These are phyloP conservation scores for Sebastes paucispinis DNA, from an alignment of 2,797 vertebrate species.

Conservation along the genomic window DNA sequence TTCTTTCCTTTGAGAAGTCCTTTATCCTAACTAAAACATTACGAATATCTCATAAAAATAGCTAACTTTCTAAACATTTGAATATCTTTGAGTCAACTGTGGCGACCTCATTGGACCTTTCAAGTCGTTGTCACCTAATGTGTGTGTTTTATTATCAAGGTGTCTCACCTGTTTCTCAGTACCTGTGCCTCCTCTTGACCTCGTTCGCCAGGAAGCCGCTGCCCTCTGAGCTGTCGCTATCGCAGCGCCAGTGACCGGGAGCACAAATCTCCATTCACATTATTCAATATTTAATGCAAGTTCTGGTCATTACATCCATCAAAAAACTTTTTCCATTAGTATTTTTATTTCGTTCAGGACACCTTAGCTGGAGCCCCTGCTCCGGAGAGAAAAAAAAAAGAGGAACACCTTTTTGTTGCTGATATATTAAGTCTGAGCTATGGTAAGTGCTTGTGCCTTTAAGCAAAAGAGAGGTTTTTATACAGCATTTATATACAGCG, in stretches of 20 bases:
- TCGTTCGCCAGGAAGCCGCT: slow-evolving; percentile 33
- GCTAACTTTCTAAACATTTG: not conserved
- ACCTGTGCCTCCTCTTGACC: slow-evolving; percentile 57
- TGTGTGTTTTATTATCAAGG: not conserved
- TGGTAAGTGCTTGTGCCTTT: slow-evolving; percentile 83
- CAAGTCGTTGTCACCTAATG: not conserved
- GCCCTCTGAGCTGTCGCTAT: not conserved
- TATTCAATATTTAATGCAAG: slow-evolving; percentile 6
- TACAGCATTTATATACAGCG: slow-evolving; percentile 89
- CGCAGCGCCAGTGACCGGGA: slow-evolving; percentile 8
- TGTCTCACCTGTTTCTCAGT: slow-evolving; percentile 36
- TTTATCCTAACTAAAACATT: not conserved
- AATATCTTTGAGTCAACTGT: not conserved
- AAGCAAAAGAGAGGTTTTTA: slow-evolving; percentile 83
- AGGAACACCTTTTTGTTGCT: slow-evolving; percentile 78
- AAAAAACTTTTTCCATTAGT: slow-evolving; percentile 76
- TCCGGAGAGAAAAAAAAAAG: slow-evolving; percentile 55
- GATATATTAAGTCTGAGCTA: slow-evolving; percentile 84
- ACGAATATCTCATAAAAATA: not conserved
- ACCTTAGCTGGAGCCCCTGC: slow-evolving; percentile 76
- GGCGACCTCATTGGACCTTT: not conserved
- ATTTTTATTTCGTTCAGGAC: slow-evolving; percentile 81
- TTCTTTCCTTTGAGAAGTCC: not conserved
- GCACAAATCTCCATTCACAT: not conserved
- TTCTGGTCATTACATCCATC: slow-evolving; percentile 60